Evolutionary conservation across 1,140 invertebrate genomes (phyloP).

Genomic region (Agraylea sexmaculata): DNA sequence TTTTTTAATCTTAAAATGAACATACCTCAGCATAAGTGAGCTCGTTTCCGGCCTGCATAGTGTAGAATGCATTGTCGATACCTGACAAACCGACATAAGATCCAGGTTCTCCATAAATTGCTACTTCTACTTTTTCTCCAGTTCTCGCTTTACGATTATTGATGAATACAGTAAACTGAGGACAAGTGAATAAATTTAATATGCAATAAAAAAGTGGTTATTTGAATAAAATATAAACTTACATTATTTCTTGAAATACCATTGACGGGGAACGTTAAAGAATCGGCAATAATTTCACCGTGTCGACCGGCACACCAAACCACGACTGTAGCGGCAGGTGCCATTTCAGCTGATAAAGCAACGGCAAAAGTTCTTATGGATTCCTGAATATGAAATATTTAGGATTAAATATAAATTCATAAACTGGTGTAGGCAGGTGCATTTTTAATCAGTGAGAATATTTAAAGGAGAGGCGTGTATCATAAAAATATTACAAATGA

Average conservation of each 20-base stretch:
- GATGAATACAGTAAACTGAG: conserved; percentile 73
- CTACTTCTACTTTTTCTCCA: conserved; percentile 82
- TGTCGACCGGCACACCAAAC: conserved; percentile 77
- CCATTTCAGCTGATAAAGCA: conserved; percentile 85
- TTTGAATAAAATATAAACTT: conserved; percentile 21
- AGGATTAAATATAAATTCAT: conserved; percentile 3
- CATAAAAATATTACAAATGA: not conserved
- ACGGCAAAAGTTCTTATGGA: conserved; percentile 80
- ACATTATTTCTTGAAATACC: conserved; percentile 86
- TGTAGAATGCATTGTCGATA: conserved; percentile 77
- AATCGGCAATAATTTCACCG: conserved; percentile 81
- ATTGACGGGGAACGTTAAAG: conserved; percentile 88
- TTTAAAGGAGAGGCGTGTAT: too few species aligned
- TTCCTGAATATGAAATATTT: conserved; percentile 33
- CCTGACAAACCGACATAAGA: conserved; percentile 84
- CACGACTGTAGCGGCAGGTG: conserved; percentile 78
- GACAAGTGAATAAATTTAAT: not conserved
- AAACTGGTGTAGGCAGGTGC: too few species aligned
- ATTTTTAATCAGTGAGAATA: too few species aligned
- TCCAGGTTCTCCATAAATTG: conserved; percentile 83
- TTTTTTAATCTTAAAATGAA: conserved; percentile 2
- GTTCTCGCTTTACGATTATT: conserved; percentile 89
- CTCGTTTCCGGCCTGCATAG: conserved; percentile 87
- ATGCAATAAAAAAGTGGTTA: not conserved
- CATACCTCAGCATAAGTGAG: conserved; percentile 73